These are phyloP conservation scores for Lepidocyrtinus sp. DNA, from an alignment of 2,888 invertebrate genomes.

Conservation along the genomic window DNA sequence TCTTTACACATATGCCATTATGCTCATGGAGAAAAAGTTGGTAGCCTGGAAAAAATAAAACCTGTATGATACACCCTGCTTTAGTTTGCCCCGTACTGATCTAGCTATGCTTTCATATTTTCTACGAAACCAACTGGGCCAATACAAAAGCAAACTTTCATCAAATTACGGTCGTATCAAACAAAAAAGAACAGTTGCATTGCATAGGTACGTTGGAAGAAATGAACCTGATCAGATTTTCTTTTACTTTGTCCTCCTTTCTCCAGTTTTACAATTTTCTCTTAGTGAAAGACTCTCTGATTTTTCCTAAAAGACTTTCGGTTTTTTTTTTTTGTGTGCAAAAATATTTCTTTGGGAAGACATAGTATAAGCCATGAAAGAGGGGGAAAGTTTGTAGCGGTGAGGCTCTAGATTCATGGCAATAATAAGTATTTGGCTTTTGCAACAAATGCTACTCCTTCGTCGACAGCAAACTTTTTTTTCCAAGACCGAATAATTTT, in stretches of 20 bases:
- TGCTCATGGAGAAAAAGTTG: background rate
- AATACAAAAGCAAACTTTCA: conserved; percentile 14
- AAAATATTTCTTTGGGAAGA: too few species aligned
- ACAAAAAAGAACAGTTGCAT: conserved; percentile 19
- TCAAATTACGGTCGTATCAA: conserved; percentile 21
- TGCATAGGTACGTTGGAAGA: background rate
- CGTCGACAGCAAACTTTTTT: background rate
- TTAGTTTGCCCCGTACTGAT: background rate
- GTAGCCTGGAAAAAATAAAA: background rate
- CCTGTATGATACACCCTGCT: background rate
- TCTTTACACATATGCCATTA: conserved; percentile 4
- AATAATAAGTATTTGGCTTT: conserved; percentile 16
- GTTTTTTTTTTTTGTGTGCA: too few species aligned
- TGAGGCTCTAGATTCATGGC: conserved; percentile 10
- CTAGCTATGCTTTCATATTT: background rate
- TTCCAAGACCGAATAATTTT: background rate
- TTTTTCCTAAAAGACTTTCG: too few species aligned
- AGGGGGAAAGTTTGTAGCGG: background rate
- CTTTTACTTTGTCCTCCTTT: conserved; percentile 46
- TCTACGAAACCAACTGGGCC: background rate
- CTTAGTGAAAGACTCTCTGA: conserved; percentile 22
- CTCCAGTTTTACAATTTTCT: background rate
- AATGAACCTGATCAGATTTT: conserved; percentile 49
- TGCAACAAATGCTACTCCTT: conserved; percentile 10
- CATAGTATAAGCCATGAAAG: too few species aligned